Evolutionary conservation across 2,797 vertebrate genomes (phyloP), one percentile per base, ranked within the genome.

Genomic region (Chloroceryle amazona): DNA sequence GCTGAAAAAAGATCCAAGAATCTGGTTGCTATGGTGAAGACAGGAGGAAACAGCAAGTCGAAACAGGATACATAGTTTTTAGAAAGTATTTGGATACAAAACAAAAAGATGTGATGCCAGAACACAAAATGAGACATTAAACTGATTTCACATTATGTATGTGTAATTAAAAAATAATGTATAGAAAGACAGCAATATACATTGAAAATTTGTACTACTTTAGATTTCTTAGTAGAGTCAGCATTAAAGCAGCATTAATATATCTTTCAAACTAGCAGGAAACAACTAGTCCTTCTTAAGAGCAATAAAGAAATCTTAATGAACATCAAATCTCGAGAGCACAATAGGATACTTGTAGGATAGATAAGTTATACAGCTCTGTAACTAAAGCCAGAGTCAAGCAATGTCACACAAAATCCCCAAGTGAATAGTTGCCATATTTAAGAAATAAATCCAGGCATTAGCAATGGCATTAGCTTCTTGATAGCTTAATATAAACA

Each of bases 11-110:
- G 39, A 89, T 76, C 82, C 82, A 93, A 70, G 39, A 95, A 94
- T 93, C 91, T 81, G 44, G 95, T 92, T 96, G 96, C 97, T 96
- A 96, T 95, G 93, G 93, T 90, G 94, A 95, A 96, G 76, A 75
- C 19, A 94, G 82, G 33, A 94, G 39, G 73, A 91, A 94, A 86
- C 35, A 91, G 39, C 79, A 95, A 94, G 70, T 87, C 86, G 96
- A 87, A 96, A 93, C 11, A 10, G 87, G 46, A 88, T 55, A 52
- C 52, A 46, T 61, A 81, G 52, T 74, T 86, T 39, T 7, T 42
- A 11, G 41, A 28, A 29, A 93, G 37, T 86, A 75, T 78, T 79
- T 67, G 35, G 37, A 63, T 76, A 52, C 39, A 89, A 60, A 91
- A 89, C 57, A 93, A 84, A 81, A 91, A 81, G 62, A 76, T 23